Conservation (phyloP, 2,888 invertebrate genomes). For the Drosophila longiperda region DNA sequence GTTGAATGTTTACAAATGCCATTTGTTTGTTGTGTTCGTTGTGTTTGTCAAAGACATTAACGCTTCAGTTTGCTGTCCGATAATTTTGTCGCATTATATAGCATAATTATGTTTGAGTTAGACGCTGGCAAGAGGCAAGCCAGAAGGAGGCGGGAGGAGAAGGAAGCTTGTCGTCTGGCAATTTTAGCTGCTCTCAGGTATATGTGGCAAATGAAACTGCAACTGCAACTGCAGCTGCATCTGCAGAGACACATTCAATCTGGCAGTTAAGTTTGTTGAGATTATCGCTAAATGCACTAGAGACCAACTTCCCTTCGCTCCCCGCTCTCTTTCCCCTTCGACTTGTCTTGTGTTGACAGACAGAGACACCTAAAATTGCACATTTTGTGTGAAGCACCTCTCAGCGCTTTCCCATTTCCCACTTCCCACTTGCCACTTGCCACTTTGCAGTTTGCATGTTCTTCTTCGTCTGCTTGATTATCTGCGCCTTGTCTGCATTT, state of each 20-base stretch:
- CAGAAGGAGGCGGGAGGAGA: too few relatives aligned
- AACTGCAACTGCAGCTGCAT: constrained; percentile 14
- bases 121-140: not conserved
- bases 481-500: constrained; percentile 68
- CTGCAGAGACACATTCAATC: constrained; percentile 36
- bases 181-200: constrained; percentile 48
- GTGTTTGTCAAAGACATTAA: constrained; percentile 66
- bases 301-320: not conserved
- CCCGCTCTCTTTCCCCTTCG: not conserved
- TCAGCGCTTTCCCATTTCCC: constrained; percentile 5
- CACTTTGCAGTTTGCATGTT: constrained; percentile 27
- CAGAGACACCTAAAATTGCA: constrained; percentile 63
- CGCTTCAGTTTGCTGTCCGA: constrained; percentile 23
- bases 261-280: constrained; percentile 46
- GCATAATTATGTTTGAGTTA: constrained; percentile 64
- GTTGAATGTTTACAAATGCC: constrained; percentile 40
- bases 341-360: constrained; percentile 19
- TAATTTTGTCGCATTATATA: constrained; percentile 63
- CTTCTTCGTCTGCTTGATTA: constrained; percentile 43
- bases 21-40: constrained; percentile 11
- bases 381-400: constrained; percentile 45
- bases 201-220: constrained; percentile 21
- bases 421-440: constrained; percentile 11
- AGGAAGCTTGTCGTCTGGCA: constrained; percentile 15
- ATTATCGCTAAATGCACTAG: constrained; percentile 60